Conservation (phyloP, 2,888 invertebrate species). For the Ferdinandea cuprea region DNA sequence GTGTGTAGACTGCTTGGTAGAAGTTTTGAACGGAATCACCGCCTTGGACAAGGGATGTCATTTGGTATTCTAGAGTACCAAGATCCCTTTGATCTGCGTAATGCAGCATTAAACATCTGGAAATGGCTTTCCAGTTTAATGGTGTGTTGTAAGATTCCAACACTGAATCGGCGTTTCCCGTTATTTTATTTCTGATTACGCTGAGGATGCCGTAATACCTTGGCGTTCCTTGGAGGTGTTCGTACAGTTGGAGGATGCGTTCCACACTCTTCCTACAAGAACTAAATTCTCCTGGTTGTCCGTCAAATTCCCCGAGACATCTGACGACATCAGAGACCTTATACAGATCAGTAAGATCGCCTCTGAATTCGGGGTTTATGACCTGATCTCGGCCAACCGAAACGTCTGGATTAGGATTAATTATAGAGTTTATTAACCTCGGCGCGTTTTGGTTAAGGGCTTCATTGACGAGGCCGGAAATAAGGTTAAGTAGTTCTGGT, state of each 20-base stretch:
- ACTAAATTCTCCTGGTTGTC: background rate
- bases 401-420: background rate
- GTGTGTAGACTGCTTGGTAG: too few relatives aligned
- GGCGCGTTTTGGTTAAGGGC: too few relatives aligned
- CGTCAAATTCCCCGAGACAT: too few relatives aligned
- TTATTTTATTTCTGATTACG: constrained; percentile 56
- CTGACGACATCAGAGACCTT: background rate
- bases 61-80: constrained; percentile 54
- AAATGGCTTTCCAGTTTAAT: constrained; percentile 46
- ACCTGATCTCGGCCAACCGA: background rate
- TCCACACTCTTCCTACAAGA: constrained; percentile 12
- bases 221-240: constrained; percentile 1
- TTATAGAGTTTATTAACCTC: too few relatives aligned
- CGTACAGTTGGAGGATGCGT: too few relatives aligned
- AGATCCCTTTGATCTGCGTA: constrained; percentile 56
- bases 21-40: background rate
- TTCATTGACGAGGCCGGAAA: too few relatives aligned
- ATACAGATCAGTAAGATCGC: background rate
- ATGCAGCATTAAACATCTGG: constrained; percentile 46
- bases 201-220: constrained; percentile 38
- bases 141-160: constrained; percentile 58
- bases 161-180: constrained; percentile 48
- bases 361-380: background rate
- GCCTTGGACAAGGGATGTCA: constrained; percentile 43
- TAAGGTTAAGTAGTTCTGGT: too few relatives aligned